Conservation (phyloP, 2,797 vertebrate species). For the Pangasius krempfi region DNA sequence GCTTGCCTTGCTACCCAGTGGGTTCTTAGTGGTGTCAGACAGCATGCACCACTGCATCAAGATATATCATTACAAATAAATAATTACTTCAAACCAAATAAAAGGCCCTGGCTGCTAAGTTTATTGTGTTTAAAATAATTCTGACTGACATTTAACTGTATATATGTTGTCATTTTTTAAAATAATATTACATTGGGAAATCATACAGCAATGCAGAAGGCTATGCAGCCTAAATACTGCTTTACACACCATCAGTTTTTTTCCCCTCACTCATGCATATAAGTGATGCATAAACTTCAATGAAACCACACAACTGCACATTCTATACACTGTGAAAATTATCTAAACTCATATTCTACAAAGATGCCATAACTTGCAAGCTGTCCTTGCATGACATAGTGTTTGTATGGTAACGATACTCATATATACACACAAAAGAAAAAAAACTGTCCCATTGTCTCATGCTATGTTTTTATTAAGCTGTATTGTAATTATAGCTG, state of each 20-base stretch:
- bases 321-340: background rate
- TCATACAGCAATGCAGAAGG: background rate
- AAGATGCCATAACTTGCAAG: background rate
- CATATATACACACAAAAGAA: background rate
- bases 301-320: background rate
- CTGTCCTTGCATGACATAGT: background rate
- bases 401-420: background rate
- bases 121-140: background rate
- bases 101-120: background rate
- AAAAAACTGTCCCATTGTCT: background rate
- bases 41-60: conserved; percentile 86
- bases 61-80: conserved; percentile 76
- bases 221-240: background rate
- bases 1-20: conserved; percentile 72
- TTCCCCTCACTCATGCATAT: background rate
- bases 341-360: background rate
- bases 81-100: background rate
- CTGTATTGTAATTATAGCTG: background rate
- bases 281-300: background rate
- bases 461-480: background rate
- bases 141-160: background rate
- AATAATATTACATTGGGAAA: background rate
- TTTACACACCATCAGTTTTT: background rate
- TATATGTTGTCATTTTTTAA: background rate
- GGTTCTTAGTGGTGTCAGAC: conserved; percentile 78